Evolutionary conservation across 1,140 invertebrate genomes (phyloP), one percentile per base, ranked within the genome.

Genomic region (Anoplolepis gracilipes): DNA sequence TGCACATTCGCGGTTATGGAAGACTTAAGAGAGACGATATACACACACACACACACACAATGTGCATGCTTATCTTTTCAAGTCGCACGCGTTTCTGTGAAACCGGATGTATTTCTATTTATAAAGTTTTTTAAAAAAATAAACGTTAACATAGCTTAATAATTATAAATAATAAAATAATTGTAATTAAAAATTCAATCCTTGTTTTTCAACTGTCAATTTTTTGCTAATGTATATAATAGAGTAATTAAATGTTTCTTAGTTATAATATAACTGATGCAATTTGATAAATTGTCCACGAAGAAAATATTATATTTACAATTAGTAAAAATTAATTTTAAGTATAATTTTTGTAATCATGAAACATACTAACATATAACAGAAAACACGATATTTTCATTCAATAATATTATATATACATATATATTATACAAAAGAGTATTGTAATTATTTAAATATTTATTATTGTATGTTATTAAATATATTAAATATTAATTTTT

Each of bases 91-190:
- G 55, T 19, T 55, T 62, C 62, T 49, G 22, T 53, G 30, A 55
- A 88, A 76, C 78, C 73, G 85, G 85, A 88, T 79, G 33, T 81
- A 42, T 7, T 16, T 62, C 46, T 76, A 78, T 70, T 81, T 81
- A 59, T 42, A 53, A 30, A 1, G 49, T 19, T 81, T 28, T 16
- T 53, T 13, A 0, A 53, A 57, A 72, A 30, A 70, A 57, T 70
- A 2, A 2, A 6, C 11, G 39, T 67, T n/a, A 42, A 42, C 28
- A 59, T 82, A 36, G n/a, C 42, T 81, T 39, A 11, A 59, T 69
- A 36, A n/a, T 36, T 19, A 59, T n/a, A 42, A 19, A 2, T 59
- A 49, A 49, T 49, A 49, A 49, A 10, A 42, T 42, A 42, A 49
- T 49, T 16, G 3, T 19, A 49, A 49, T 19, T 49, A 49, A 49